Conservation (phyloP, 2,888 invertebrate genomes). For the Athetis lepigone region DNA sequence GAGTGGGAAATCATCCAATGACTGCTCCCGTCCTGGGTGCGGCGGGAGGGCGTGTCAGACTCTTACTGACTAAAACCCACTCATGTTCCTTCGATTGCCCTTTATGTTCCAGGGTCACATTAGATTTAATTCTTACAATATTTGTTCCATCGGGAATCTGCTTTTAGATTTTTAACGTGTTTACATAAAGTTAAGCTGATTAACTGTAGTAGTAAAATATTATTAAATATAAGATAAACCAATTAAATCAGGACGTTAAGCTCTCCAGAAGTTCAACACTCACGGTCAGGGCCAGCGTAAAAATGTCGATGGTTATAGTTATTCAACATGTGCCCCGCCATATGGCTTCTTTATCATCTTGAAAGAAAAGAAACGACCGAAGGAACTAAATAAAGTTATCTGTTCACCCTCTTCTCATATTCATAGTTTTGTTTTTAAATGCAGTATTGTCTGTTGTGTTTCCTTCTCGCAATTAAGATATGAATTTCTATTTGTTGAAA, state of each 20-base stretch:
- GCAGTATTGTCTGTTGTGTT: constrained; percentile 10
- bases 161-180: constrained; percentile 4
- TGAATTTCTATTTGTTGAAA: constrained; percentile 3
- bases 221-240: constrained; percentile 41
- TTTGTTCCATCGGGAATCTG: background rate
- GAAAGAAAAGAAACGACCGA: constrained; percentile 69
- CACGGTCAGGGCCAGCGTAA: constrained; percentile 79
- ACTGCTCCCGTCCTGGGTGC: too few species aligned
- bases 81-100: too few species aligned
- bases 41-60: too few species aligned
- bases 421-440: constrained; percentile 26
- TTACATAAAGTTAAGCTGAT: constrained; percentile 38
- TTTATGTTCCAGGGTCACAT: too few species aligned
- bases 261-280: constrained; percentile 66
- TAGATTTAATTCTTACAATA: background rate
- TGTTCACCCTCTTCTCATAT: constrained; percentile 24
- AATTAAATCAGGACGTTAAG: constrained; percentile 53
- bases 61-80: too few species aligned
- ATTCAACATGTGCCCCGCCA: constrained; percentile 80
- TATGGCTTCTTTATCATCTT: constrained; percentile 83
- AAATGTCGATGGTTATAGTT: constrained; percentile 67
- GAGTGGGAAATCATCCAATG: too few species aligned
- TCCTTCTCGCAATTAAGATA: background rate
- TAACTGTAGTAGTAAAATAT: constrained; percentile 33
- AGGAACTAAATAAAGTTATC: constrained; percentile 69